Evolutionary conservation across 2,888 invertebrate genomes (phyloP), one percentile per base, ranked within the genome.

Genomic region (Bugulina stolonifera): DNA sequence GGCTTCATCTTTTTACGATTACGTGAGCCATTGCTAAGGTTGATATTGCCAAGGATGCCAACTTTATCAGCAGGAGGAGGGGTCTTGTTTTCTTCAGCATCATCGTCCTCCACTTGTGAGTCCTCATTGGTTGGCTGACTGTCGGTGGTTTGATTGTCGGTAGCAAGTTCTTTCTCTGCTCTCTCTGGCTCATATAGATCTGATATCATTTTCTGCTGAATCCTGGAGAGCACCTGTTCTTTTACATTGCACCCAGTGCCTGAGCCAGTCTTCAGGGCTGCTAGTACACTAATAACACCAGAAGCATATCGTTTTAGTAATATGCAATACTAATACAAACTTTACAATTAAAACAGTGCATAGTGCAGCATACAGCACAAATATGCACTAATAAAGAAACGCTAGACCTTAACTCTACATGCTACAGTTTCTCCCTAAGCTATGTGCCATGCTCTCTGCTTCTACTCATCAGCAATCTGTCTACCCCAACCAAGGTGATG

Each of bases 1-100:
- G 64, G 64, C n/a, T 64, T 64, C 64, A 64, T 27, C 64, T 64
- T 64, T n/a, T 27, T 64, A 2, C 64, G 64, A 32, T 32, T 64
- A n/a, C 64, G 64, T 29, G 25, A 23, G 29, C 34, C 64, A 5
- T 55, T 18, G 25, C 55, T 55, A 14, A 27, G 34, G 18, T 10
- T 64, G 34, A 14, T 32, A 18, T 43, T 43, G 43, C 43, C 18
- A 43, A 43, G 43, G 10, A 43, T 18, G 18, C 43, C 43, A 18
- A 10, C 18, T 5, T 18, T 18, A 10, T 64, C 10, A 5, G 14
- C 10, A 27, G n/a, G 22, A 32, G 64, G 64, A 3, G 64, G 64
- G 32, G 32, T 27, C 27, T 25, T 34, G 34, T 64, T 64, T 32
- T 64, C 64, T 64, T 25, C 32, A 3, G 64, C 27, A 32, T 64